These are phyloP conservation scores for Aphaenogaster rudis DNA, from an alignment of 1,140 invertebrate species.

Conservation along the genomic window DNA sequence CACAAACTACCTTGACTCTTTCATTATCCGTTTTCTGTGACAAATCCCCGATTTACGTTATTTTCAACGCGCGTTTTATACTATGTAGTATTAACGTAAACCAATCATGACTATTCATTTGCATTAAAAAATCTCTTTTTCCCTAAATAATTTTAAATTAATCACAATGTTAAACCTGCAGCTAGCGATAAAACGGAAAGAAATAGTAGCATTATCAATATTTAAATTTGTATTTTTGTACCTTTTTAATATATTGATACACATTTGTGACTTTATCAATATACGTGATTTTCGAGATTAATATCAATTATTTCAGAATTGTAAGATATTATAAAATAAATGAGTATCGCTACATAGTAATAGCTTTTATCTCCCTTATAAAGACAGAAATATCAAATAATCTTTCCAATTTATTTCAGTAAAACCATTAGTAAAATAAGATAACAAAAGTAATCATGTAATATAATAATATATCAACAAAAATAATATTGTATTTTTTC, in stretches of 20 bases:
- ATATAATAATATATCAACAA: slow-evolving; percentile 1
- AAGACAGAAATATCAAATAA: not conserved
- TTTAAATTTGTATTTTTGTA: not conserved
- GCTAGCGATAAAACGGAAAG: not conserved
- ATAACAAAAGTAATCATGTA: not conserved
- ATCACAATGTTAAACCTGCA: not conserved
- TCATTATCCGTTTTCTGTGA: slow-evolving; percentile 28
- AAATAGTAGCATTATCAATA: not conserved
- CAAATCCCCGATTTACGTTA: slow-evolving; percentile 15
- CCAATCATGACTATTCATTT: not conserved
- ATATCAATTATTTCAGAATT: not conserved
- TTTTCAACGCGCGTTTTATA: not conserved
- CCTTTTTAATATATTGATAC: not conserved
- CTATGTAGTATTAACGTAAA: not conserved
- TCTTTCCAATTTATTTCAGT: not conserved
- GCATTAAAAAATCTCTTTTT: not conserved
- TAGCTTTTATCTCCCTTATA: no score
- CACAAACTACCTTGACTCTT: not conserved
- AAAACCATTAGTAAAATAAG: not conserved
- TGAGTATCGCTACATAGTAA: not conserved
- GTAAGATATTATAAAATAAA: not conserved
- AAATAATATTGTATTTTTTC: not conserved
- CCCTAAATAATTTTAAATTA: not conserved
- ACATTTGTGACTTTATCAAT: not conserved
- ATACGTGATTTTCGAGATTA: not conserved